These are phyloP conservation scores for Selene dorsalis DNA, from an alignment of 2,797 vertebrate species.

Conservation along the genomic window DNA sequence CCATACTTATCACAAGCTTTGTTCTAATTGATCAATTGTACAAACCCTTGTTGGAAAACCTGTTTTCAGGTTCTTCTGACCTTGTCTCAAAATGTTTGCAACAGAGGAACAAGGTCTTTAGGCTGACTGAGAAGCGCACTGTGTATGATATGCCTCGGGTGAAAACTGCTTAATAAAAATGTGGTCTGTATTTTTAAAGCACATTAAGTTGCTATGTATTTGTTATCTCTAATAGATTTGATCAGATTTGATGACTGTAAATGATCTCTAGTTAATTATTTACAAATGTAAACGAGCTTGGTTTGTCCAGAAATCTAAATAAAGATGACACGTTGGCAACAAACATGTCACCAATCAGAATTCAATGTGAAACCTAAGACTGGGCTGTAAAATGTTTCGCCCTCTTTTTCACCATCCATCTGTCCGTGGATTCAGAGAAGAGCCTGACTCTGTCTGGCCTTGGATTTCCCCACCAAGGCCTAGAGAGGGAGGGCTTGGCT, in stretches of 20 bases:
- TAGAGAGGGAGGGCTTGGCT: conserved; percentile 40
- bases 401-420: conserved; percentile 33
- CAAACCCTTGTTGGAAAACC: conserved; percentile 12
- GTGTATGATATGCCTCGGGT: conserved; percentile 24
- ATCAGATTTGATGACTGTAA: not conserved
- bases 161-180: not conserved
- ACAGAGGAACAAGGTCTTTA: conserved; percentile 35
- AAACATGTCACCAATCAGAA: conserved; percentile 43
- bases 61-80: conserved; percentile 36
- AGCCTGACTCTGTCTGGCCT: conserved; percentile 35
- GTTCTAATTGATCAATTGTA: conserved; percentile 31
- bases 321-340: conserved; percentile 45
- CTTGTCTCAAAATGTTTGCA: conserved; percentile 33
- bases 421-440: conserved; percentile 41
- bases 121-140: conserved; percentile 13
- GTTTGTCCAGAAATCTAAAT: conserved; percentile 41
- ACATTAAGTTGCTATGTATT: not conserved
- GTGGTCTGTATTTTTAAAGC: not conserved
- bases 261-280: not conserved
- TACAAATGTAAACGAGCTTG: not conserved
- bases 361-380: conserved; percentile 25
- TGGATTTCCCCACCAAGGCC: conserved; percentile 37
- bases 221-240: not conserved
- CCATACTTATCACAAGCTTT: conserved; percentile 11
- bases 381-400: conserved; percentile 25